Conservation (phyloP, 2,888 invertebrate species). For the Nephrotoma appendiculata region DNA sequence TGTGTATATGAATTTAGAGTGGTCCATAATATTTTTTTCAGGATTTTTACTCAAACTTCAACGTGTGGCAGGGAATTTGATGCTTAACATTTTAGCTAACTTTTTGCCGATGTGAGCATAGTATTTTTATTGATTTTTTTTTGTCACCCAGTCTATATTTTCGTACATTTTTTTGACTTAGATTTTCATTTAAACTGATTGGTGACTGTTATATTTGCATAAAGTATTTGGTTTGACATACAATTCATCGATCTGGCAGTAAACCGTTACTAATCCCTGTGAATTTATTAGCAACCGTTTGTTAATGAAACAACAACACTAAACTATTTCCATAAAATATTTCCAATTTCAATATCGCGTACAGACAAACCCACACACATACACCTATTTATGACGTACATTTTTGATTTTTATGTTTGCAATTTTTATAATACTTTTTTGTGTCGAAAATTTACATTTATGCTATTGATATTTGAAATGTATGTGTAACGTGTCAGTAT, state of each 20-base stretch:
- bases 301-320: background rate
- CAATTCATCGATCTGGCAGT: background rate
- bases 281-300: background rate
- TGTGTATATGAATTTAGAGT: no score
- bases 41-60: no score
- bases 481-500: background rate
- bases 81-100: no score
- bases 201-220: background rate
- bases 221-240: background rate
- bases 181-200: no score
- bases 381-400: background rate
- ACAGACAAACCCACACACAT: no score
- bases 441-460: background rate
- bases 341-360: background rate
- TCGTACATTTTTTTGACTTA: no score
- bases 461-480: background rate
- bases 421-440: background rate
- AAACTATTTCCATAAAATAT: background rate
- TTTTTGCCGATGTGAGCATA: no score
- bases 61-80: no score
- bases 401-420: background rate
- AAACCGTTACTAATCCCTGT: background rate
- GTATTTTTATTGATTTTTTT: no score
- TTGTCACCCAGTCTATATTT: no score
- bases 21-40: no score